A percentile compares a stretch with the other conserved stretches of the same genome.
phyloP scores from a whole-genome alignment of 1,140 invertebrate genomes.

The Popillia japonica region DNA sequence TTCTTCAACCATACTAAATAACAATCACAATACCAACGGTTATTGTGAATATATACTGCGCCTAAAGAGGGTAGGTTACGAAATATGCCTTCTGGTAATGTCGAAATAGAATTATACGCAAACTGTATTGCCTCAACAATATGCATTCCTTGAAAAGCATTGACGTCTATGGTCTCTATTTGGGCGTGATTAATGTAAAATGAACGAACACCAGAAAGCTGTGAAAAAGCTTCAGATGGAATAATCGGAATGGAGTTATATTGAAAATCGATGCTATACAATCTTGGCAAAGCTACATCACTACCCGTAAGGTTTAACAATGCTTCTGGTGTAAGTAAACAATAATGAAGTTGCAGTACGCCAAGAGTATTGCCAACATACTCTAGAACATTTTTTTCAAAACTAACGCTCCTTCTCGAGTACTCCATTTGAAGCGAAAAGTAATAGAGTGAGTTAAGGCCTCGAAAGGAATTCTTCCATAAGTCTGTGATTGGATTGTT shows the following conservation, averaged over 20 bases:
- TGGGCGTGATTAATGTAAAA: not conserved
- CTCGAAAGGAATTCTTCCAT: not conserved
- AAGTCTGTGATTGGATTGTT: not conserved
- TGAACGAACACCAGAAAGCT: not conserved
- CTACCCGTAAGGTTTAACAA: not conserved
- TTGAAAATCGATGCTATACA: not conserved
- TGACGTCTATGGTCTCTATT: not conserved
- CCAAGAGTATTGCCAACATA: not conserved
- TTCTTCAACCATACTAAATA: conserved; percentile 44
- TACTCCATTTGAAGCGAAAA: not conserved
- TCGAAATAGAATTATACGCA: not conserved
- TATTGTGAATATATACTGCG: conserved; percentile 31
- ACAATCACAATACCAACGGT: conserved; percentile 43
- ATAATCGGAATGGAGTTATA: not conserved
- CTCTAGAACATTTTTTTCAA: not conserved
- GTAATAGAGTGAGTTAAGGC: not conserved
- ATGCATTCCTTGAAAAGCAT: not conserved
- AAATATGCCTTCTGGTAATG: conserved; percentile 41
- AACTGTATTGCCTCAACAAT: not conserved
- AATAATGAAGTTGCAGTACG: not conserved
- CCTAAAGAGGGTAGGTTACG: not conserved
- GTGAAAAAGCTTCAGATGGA: not conserved
- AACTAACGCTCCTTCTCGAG: not conserved
- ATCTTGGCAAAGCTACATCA: not conserved
- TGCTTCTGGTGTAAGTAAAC: not conserved